A percentile compares a stretch with the other conserved stretches of the same genome.
These are phyloP conservation scores for Stegostoma tigrinum DNA, from an alignment of 2,113 vertebrate genomes.

Conservation along the genomic window DNA sequence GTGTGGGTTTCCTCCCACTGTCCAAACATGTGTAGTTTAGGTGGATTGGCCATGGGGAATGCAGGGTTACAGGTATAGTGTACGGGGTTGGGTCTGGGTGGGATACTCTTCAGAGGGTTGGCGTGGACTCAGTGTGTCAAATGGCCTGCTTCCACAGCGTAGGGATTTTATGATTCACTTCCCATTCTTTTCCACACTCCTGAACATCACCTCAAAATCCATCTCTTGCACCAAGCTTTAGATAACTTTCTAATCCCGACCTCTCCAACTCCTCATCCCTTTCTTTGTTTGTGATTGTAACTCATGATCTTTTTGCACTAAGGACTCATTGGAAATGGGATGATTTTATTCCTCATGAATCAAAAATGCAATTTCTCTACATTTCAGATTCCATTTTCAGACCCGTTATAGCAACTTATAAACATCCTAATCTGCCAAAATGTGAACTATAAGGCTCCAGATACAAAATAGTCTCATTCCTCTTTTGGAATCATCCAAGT, in stretches of 20 bases:
- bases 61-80: no score
- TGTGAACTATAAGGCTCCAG: not conserved
- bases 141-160: no score
- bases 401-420: not conserved
- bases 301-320: not conserved
- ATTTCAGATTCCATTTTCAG: not conserved
- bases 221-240: not conserved
- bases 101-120: no score
- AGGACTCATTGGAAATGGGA: not conserved
- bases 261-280: not conserved
- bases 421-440: not conserved
- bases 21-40: no score
- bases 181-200: not conserved
- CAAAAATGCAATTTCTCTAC: not conserved
- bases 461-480: not conserved
- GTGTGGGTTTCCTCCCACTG: no score
- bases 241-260: not conserved
- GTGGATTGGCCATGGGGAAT: no score
- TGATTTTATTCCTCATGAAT: not conserved
- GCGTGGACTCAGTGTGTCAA: no score
- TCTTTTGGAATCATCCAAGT: not conserved
- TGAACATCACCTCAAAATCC: not conserved
- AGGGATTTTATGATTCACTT: no score
- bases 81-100: no score
- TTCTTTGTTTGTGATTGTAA: not conserved